Percentiles rank a stretch among this genome's conserved stretches.
phyloP scores from a whole-genome alignment of 2,888 invertebrate genomes.

The Notodonta ziczac region DNA sequence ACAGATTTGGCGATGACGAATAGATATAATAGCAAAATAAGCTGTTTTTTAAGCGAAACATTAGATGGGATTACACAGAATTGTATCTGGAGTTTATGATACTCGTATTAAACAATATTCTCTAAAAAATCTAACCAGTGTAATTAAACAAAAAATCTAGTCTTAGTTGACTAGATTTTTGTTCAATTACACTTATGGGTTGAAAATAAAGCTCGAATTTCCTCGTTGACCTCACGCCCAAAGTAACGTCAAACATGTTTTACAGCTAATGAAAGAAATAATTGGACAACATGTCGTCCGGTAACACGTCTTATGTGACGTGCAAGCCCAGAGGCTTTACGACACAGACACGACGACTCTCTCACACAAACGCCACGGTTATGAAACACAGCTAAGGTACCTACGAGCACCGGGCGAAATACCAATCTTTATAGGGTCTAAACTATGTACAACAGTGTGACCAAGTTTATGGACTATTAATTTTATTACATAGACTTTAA shows the following conservation, averaged over 20 bases:
- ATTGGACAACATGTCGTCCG: slow-evolving; percentile 26
- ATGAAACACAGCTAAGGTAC: slow-evolving; percentile 57
- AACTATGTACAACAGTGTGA: not conserved
- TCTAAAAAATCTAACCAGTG: not conserved
- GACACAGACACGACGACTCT: slow-evolving; percentile 55
- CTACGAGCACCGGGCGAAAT: slow-evolving; percentile 40
- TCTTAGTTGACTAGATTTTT: too few relatives aligned
- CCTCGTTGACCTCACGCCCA: not conserved
- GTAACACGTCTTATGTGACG: slow-evolving; percentile 42
- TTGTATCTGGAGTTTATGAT: slow-evolving; percentile 40
- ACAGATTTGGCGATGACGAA: slow-evolving; percentile 72
- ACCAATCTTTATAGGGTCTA: slow-evolving; percentile 48
- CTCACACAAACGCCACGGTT: slow-evolving; percentile 68
- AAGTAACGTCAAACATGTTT: not conserved
- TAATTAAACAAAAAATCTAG: not conserved
- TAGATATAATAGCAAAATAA: slow-evolving; percentile 54
- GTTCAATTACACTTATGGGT: not conserved
- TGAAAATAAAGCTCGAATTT: not conserved
- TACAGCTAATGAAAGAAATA: slow-evolving; percentile 23
- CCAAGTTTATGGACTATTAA: not conserved
- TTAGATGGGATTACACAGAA: slow-evolving; percentile 53
- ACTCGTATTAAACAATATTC: not conserved
- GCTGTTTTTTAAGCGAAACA: slow-evolving; percentile 50
- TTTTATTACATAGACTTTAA: not conserved
- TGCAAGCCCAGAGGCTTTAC: slow-evolving; percentile 52